Base-by-base conservation (phyloP, 1,140 invertebrate genomes). In the Colletes latitarsis region DNA sequence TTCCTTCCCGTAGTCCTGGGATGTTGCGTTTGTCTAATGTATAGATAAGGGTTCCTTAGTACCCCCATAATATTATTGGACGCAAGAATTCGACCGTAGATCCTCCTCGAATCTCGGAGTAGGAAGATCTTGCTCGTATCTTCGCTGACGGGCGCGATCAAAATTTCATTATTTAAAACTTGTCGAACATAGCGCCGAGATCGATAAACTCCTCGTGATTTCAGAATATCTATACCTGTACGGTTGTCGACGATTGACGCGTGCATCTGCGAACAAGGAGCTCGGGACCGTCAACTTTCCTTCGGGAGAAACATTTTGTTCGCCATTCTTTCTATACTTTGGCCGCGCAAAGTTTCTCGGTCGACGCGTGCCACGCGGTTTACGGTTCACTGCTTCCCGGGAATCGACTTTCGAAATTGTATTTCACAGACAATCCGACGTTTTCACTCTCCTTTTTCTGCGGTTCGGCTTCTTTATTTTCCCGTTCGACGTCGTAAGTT, bases 381-480 rank as follows among this genome's bases (percentile, higher is more conserved):
- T 3, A 39, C 8, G 64, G 64, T 19, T 64, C 21, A 12, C 41
- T 21, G 57, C 4, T 8, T n/a, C 6, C n/a, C 15, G 43, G 1
- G 41, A 77, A 77, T 69, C 73, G 62, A 66, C 62, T 75, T 66
- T 75, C 30, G 6, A 66, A 66, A 75, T 64, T 66, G 49, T 75
- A 53, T 75, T 75, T 71, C 17, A 41, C 67, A 53, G 46, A 52
- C 67, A 75, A 73, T 73, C 58, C 71, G 8, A 10, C 43, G 12
- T 6, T n/a, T 4, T 60, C 19, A 46, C 17, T 49, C 15, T 15
- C 19, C 46, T 30, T 55, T 15, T 55, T 39, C 69, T 21, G 14
- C 55, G 19, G 14, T 67, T 15, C n/a, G 3, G 3, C n/a, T 52
- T 15, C 19, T 21, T 19, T 39, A 1, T 72, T 43, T 60, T 4